These are phyloP conservation scores for Nycticryphes semicollaris DNA, from an alignment of 2,113 vertebrate species.

Conservation along the genomic window DNA sequence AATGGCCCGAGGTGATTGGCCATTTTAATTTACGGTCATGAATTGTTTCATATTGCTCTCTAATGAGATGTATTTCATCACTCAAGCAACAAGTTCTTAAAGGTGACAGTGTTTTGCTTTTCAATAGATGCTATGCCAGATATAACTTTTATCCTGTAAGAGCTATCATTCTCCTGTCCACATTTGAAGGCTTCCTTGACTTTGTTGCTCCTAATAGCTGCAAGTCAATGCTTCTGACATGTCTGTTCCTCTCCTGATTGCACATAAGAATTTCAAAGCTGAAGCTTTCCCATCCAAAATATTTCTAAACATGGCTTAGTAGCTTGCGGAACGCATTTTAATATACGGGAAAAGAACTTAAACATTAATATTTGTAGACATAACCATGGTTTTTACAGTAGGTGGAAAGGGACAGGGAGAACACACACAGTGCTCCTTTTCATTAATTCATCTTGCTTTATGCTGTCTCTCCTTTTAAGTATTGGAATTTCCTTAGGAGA, in stretches of 20 bases:
- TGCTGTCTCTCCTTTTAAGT: background rate
- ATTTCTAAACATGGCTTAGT: background rate
- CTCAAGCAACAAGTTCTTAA: background rate
- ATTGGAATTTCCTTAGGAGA: conserved; percentile 59
- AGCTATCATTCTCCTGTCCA: background rate
- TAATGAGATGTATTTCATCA: background rate
- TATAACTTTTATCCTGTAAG: background rate
- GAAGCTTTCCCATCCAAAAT: background rate
- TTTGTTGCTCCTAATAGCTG: background rate
- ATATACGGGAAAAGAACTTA: background rate
- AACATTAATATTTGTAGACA: background rate
- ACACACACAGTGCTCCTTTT: background rate
- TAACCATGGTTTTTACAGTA: background rate
- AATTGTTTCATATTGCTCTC: background rate
- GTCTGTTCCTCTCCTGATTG: background rate
- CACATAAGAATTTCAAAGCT: background rate
- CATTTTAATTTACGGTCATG: background rate
- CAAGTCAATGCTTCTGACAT: background rate
- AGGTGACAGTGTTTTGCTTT: background rate
- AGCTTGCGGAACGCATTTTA: background rate
- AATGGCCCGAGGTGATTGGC: background rate
- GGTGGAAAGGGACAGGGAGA: background rate
- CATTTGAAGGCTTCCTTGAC: background rate
- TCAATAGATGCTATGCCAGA: background rate
- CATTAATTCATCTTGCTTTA: background rate